Base-by-base conservation (phyloP, 2,888 invertebrate species). In the Pachydiplax longipennis region DNA sequence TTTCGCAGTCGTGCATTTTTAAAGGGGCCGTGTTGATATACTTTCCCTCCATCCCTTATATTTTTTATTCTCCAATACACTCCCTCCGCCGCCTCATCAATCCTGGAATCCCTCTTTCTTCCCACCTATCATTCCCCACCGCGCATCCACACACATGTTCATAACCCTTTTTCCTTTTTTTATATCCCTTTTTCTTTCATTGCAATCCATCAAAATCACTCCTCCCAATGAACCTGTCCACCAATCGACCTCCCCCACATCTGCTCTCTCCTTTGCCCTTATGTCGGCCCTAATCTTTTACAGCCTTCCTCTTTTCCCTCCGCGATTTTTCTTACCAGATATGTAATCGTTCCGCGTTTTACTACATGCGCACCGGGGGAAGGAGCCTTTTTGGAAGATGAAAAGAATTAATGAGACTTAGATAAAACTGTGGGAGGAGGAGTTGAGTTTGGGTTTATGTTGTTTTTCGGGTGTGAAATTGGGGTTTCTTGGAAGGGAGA, bases 191-290 rank as follows among this genome's bases (percentile, higher is more conserved):
- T 48, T 61, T 37, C 58, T 87, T 61, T 25, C 87, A 61, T 61
- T 87, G 61, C 87, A 87, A 87, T 87, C 87, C 87, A 87, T 87
- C 87, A 87, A 87, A 87, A 87, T 87, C 87, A 87, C 87, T 87
- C 87, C 31, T 10, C 35, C 87, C 87, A 87, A 87, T 61, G 61
- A 87, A 61, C 87, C 87, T 48, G 83, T 53, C 83, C 25, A 8
- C 58, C 58, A 80, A 25, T 35, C 13, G 35, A 80, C 80, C 35
- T 31, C 80, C 5, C 37, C 10, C 44, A 18, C n/a, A n/a, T 40
- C 40, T 44, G n/a, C 44, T 44, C 53, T 35, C 35, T 58, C 31
- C 53, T 25, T 15, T 18, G 18, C 12, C n/a, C 22, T 53, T 25
- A 15, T 44, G 53, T 53, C 53, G 18, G 18, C 53, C 18, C 53